These are phyloP conservation scores for Morpho helenor DNA, from an alignment of 2,888 invertebrate genomes.

Conservation along the genomic window DNA sequence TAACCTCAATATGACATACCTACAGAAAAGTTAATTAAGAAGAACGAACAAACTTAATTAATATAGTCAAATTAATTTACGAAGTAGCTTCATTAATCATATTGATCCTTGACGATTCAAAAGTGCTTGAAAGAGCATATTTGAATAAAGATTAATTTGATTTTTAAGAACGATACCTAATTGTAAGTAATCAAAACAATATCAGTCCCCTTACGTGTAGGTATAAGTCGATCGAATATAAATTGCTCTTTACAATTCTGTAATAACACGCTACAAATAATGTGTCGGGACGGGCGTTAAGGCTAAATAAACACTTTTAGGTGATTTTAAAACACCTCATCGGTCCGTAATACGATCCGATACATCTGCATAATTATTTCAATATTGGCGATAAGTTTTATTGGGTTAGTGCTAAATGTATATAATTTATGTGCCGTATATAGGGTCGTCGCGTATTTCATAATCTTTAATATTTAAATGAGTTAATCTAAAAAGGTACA, in stretches of 20 bases:
- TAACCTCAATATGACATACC: too few species aligned
- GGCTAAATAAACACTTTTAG: slow-evolving; percentile 40
- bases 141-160: too few species aligned
- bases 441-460: too few species aligned
- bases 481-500: too few species aligned
- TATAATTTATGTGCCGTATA: neutral
- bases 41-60: too few species aligned
- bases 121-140: too few species aligned
- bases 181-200: slow-evolving; percentile 7
- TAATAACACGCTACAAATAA: slow-evolving; percentile 24
- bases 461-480: too few species aligned
- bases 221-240: slow-evolving; percentile 1
- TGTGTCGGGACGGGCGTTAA: slow-evolving; percentile 36
- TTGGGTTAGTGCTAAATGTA: slow-evolving; percentile 1
- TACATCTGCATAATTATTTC: slow-evolving; percentile 30
- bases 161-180: too few species aligned
- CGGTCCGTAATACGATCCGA: slow-evolving; percentile 22
- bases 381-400: slow-evolving; percentile 29
- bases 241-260: slow-evolving; percentile 26
- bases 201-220: slow-evolving; percentile 12
- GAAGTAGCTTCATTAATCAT: too few species aligned
- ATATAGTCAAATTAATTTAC: too few species aligned
- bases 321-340: slow-evolving; percentile 30
- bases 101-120: too few species aligned
- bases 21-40: too few species aligned